A percentile compares a stretch with the other conserved stretches of the same genome.
Evolutionary conservation across 2,113 vertebrate genomes (phyloP).

Genomic region (Phalacrocorax brasilianus): DNA sequence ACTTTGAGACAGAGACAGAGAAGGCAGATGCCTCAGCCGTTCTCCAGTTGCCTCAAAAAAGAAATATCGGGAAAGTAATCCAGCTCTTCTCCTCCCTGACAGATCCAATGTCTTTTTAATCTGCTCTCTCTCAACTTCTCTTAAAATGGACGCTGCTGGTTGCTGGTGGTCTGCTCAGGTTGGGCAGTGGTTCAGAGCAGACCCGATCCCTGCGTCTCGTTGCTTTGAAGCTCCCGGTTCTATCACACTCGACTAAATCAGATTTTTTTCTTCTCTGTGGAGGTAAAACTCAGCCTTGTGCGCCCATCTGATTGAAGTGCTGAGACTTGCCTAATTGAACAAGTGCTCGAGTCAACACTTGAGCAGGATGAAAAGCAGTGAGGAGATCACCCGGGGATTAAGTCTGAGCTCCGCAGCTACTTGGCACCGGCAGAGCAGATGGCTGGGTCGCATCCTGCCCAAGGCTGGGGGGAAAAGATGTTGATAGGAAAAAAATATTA

Average conservation of each 20-base stretch:
- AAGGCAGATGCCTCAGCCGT: neutral
- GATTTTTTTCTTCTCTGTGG: neutral
- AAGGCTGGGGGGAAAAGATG: neutral
- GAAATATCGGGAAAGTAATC: neutral
- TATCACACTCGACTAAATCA: neutral
- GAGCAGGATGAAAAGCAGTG: constrained; percentile 36
- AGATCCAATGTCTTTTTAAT: neutral
- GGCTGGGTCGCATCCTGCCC: constrained; percentile 41
- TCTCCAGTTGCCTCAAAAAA: neutral
- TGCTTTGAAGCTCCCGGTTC: constrained; percentile 12
- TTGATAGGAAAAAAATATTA: neutral
- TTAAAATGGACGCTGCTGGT: neutral
- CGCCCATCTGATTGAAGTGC: constrained; percentile 47
- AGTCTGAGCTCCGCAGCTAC: neutral
- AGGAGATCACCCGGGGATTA: constrained; percentile 54
- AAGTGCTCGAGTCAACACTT: constrained; percentile 23
- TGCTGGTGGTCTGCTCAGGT: neutral
- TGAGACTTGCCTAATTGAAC: constrained; percentile 49
- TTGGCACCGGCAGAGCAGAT: neutral
- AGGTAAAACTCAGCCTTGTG: neutral
- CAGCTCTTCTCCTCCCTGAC: neutral
- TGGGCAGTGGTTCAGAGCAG: neutral
- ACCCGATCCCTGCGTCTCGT: neutral
- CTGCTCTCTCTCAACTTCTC: neutral
- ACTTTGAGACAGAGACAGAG: neutral